Percentiles rank a stretch among this genome's conserved stretches.
phyloP scores from a whole-genome alignment of 2,113 vertebrate genomes.

The Mastomys natalensis region DNA sequence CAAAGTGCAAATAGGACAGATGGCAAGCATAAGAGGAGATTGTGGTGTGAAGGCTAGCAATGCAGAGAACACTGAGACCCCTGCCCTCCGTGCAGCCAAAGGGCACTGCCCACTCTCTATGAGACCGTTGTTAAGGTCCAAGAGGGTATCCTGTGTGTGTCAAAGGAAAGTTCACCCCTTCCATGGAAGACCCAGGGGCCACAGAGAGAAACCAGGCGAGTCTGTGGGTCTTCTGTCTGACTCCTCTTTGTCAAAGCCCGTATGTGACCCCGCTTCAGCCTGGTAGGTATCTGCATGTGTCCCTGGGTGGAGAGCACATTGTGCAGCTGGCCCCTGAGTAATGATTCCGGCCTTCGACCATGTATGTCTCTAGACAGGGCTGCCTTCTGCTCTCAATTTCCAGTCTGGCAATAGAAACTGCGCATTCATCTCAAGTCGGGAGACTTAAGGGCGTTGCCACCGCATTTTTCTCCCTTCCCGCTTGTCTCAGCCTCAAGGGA shows the following conservation, averaged over 20 bases:
- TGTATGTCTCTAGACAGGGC: conserved; percentile 19
- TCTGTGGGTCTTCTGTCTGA: conserved; percentile 70
- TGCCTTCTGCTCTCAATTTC: conserved; percentile 71
- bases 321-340: conserved; percentile 71
- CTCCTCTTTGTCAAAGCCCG: conserved; percentile 65
- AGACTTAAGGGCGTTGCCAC: conserved; percentile 57
- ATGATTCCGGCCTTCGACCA: conserved; percentile 19
- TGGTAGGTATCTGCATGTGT: conserved; percentile 57
- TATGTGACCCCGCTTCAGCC: conserved; percentile 44
- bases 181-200: conserved; percentile 67
- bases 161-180: conserved; percentile 78
- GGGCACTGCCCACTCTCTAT: conserved; percentile 45
- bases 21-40: conserved; percentile 62
- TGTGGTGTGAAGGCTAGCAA: conserved; percentile 68
- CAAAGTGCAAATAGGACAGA: conserved; percentile 59
- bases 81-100: conserved; percentile 44
- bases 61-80: neutral
- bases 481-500: conserved; percentile 32
- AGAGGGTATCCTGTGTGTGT: conserved; percentile 55
- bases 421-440: conserved; percentile 56
- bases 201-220: conserved; percentile 45
- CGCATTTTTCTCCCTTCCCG: conserved; percentile 53
- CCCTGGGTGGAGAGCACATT: conserved; percentile 65
- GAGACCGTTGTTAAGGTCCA: conserved; percentile 65
- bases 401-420: conserved; percentile 68